Percentiles rank a stretch among this genome's conserved stretches.
These are phyloP conservation scores for Teleogryllus occipitalis DNA, from an alignment of 1,140 invertebrate species.

Conservation along the genomic window DNA sequence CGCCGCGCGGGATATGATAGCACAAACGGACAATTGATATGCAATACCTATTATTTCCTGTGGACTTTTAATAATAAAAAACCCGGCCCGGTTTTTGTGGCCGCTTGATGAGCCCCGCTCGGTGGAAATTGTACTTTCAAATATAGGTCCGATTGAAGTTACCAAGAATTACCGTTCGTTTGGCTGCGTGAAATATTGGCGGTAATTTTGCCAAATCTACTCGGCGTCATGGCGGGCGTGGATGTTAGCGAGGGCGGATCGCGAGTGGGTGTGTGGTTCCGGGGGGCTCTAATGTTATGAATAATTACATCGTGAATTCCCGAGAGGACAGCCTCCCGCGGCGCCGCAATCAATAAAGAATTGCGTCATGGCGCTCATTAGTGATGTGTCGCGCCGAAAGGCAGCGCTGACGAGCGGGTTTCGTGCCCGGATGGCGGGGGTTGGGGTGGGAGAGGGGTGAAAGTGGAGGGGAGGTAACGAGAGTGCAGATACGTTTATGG, in stretches of 20 bases:
- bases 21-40: slow-evolving; percentile 1
- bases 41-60: not conserved
- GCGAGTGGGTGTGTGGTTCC: not conserved
- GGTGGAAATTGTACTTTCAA: not conserved
- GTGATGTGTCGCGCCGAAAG: not conserved
- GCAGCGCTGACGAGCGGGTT: too few species aligned
- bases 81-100: not conserved
- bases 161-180: not conserved
- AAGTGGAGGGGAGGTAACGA: not conserved
- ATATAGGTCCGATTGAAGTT: slow-evolving; percentile 4
- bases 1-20: not conserved
- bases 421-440: too few species aligned
- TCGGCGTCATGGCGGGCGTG: not conserved
- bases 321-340: not conserved
- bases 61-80: slow-evolving; percentile 6
- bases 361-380: not conserved
- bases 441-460: not conserved
- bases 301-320: not conserved
- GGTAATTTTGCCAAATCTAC: slow-evolving; percentile 1
- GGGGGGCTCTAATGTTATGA: not conserved
- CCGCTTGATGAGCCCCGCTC: not conserved
- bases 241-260: not conserved
- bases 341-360: not conserved
- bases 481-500: not conserved
- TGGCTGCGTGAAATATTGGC: not conserved